A percentile compares a stretch with the other conserved stretches of the same genome.
Evolutionary conservation across 2,888 invertebrate genomes (phyloP).

Genomic region (Xestia sexstrigata): DNA sequence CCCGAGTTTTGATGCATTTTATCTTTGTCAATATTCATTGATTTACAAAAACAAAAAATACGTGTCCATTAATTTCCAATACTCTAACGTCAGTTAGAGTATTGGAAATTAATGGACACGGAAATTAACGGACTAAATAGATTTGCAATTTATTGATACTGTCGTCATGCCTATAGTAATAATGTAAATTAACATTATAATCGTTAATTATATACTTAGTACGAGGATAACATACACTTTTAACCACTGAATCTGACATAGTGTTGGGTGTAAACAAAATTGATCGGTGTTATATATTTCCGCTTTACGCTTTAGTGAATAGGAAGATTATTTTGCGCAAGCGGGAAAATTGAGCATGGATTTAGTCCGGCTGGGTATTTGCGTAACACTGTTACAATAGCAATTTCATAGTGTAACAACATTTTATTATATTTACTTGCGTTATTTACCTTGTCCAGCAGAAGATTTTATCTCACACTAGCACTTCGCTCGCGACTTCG

Average conservation of each 20-base stretch:
- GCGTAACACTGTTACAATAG: background rate
- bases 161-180: too few relatives aligned
- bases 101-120: too few relatives aligned
- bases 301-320: background rate
- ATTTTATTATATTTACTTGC: background rate
- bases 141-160: too few relatives aligned
- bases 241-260: slow-evolving; percentile 19
- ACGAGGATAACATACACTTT: slow-evolving; percentile 25
- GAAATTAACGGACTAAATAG: too few relatives aligned
- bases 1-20: too few relatives aligned
- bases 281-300: background rate
- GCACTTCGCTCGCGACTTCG: too few relatives aligned
- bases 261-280: slow-evolving; percentile 15
- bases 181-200: background rate
- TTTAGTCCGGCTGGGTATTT: background rate
- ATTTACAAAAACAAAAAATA: too few relatives aligned
- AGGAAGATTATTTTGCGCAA: background rate
- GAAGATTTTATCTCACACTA: too few relatives aligned
- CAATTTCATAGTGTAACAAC: background rate
- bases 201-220: slow-evolving; percentile 6
- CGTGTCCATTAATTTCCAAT: too few relatives aligned
- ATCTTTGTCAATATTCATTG: too few relatives aligned
- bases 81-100: too few relatives aligned
- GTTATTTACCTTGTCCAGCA: background rate
- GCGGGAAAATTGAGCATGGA: background rate